Base-by-base conservation (phyloP, 2,888 invertebrate genomes). In the Galerucella calmariensis region DNA sequence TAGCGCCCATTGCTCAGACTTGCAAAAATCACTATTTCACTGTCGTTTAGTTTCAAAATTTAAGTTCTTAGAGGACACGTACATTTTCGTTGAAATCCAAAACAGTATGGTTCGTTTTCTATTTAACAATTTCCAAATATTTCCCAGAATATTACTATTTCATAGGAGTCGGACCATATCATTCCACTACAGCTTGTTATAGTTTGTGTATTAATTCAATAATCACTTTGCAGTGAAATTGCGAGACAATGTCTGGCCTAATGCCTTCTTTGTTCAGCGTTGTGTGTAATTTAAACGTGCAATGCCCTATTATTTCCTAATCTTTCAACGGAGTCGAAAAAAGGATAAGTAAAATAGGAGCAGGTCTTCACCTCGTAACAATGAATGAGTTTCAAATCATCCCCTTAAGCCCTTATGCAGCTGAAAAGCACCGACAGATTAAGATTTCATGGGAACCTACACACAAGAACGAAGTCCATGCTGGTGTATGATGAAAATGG, bases 361-460 rank as follows among this genome's bases (percentile, higher is more conserved):
- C 62, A 63, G 41, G 24, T 69, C 62, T 35, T 27, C 69, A 51
- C 24, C 11, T 27, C 41, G 48, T 61, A 58, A 61, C 27, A 48
- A 27, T 61, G 69, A 69, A 58, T 53, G 46, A 51, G 69, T 20
- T 69, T 61, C 16, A 69, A 69, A 69, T 69, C 41, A 63, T 69
- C 41, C 27, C 62, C 62, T 53, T 62, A 62, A 44, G 62, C 24
- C 44, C 61, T 65, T 44, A 44, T 16, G 46, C 16, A 46, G 46
- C 46, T 65, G 2, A 5, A 44, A 65, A 12, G 46, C 14, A 41
- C 16, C 41, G 14, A n/a, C 1, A 41, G 41, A 41, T 62, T n/a
- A 62, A 62, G 16, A 2, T 41, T 62, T 62, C 11, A 62, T 0
- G n/a, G n/a, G 62, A 27, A 41, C 3, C 9, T 61, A 61, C 35